Evolutionary conservation across 2,888 invertebrate genomes (phyloP), one percentile per base, ranked within the genome.

Genomic region (Spodoptera picta): DNA sequence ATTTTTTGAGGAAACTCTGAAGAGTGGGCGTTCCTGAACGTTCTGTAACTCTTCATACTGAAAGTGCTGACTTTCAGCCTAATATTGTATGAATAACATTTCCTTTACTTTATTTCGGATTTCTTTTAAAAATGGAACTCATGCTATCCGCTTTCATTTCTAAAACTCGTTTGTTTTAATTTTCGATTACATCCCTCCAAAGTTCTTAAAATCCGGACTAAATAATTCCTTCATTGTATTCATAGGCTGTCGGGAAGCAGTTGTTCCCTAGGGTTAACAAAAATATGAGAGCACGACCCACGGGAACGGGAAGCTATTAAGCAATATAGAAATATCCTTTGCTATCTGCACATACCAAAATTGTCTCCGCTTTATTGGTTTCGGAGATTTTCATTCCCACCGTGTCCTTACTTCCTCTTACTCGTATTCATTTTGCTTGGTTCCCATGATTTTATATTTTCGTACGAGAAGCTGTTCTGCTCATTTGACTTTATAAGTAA

Each of bases 361-460:
- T 72, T 59, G 61, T 65, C 56, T 49, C 31, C 43, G 53, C 56
- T 55, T 52, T 62, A 60, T 75, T 66, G 65, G 46, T 60, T 68
- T 48, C 62, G 41, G 23, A 58, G 48, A 66, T 66, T 63, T 61
- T 66, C 58, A 54, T 64, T 41, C 53, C 45, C 27, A 7, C 31
- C 24, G 41, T 69, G 51, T 53, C 24, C 46, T 54, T 74, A 54
- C 68, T 60, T 49, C 49, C 42, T n/a, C n/a, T n/a, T n/a, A 66
- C 31, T 47, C 14, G 44, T 59, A 24, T 65, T 59, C n/a, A 46
- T 65, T 55, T 60, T 60, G 62, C 66, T 48, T 36, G 44, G 47
- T 43, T 6, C 42, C 31, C 59, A 64, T 66, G 46, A 64, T 68
- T 73, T 59, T 48, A 57, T 61, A 60, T 73, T 58, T 75, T 63